Conservation (phyloP, 2,888 invertebrate genomes). For the Dromius quadrimaculatus region DNA sequence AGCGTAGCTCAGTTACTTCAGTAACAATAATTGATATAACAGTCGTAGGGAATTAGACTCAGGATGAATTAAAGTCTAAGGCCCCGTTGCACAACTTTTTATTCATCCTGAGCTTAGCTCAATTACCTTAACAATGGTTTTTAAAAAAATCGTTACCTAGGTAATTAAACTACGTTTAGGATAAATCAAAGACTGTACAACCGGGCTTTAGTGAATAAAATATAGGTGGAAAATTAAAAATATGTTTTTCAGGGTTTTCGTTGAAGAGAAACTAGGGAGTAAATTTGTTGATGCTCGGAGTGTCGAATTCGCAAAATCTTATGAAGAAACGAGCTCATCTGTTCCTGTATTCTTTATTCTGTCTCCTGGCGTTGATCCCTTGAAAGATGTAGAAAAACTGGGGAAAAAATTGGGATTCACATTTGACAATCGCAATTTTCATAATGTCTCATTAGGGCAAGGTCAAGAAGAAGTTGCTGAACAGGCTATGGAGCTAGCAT, state of each 20-base stretch:
- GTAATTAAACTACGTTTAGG: too few relatives aligned
- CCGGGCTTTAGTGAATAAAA: neutral
- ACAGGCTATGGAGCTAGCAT: constrained; percentile 83
- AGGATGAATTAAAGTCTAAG: too few relatives aligned
- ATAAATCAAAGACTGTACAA: too few relatives aligned
- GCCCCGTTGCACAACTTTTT: too few relatives aligned
- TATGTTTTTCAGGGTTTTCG: constrained; percentile 76
- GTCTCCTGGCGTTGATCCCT: constrained; percentile 93
- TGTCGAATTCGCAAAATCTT: constrained; percentile 87
- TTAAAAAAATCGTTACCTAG: too few relatives aligned
- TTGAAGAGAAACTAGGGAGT: constrained; percentile 88
- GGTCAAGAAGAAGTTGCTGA: constrained; percentile 95
- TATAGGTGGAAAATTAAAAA: constrained; percentile 51
- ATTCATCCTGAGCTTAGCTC: too few relatives aligned
- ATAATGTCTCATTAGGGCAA: constrained; percentile 94
- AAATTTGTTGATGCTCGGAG: constrained; percentile 85
- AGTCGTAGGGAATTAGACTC: too few relatives aligned
- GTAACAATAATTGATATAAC: too few relatives aligned
- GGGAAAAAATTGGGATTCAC: constrained; percentile 86
- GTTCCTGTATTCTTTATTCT: constrained; percentile 95
- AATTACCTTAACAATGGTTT: too few relatives aligned
- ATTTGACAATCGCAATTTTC: constrained; percentile 84
- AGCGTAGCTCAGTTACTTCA: too few relatives aligned
- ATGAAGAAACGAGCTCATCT: constrained; percentile 83
- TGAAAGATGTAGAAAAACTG: constrained; percentile 91